phyloP scores from a whole-genome alignment of 2,113 vertebrate genomes.

The Pygoscelis antarcticus region DNA sequence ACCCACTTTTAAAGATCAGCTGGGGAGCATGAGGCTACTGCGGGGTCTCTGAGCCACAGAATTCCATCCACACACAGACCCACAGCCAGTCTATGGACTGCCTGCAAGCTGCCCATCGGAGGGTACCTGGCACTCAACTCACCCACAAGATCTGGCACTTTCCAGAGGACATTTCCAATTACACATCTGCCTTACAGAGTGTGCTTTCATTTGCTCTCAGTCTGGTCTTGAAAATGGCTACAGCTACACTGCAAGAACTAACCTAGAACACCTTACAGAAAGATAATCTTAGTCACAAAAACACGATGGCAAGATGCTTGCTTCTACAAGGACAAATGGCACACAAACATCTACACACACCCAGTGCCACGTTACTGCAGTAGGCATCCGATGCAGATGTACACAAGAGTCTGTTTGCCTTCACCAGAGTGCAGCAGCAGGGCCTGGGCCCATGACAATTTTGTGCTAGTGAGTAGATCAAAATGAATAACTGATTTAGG shows the following conservation, averaged over 20 bases:
- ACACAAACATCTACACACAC: background rate
- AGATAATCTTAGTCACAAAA: background rate
- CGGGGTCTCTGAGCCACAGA: background rate
- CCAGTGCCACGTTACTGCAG: accelerated
- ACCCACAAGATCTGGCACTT: background rate
- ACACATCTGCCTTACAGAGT: background rate
- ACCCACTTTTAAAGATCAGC: background rate
- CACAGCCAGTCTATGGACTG: background rate
- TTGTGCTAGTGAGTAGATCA: background rate
- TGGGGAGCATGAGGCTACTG: background rate
- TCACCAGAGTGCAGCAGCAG: background rate
- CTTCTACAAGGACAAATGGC: background rate
- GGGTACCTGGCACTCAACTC: background rate
- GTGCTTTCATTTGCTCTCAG: background rate
- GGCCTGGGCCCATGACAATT: too few relatives aligned
- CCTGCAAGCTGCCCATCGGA: background rate
- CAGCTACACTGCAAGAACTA: background rate
- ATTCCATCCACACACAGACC: background rate
- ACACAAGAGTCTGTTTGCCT: background rate
- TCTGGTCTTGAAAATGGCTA: background rate
- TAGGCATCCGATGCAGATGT: background rate
- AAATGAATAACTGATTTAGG: background rate
- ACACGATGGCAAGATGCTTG: background rate
- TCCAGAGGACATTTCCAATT: background rate
- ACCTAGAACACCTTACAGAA: background rate